Conservation (phyloP, 1,140 invertebrate species). For the Leptopilina boulardi region DNA sequence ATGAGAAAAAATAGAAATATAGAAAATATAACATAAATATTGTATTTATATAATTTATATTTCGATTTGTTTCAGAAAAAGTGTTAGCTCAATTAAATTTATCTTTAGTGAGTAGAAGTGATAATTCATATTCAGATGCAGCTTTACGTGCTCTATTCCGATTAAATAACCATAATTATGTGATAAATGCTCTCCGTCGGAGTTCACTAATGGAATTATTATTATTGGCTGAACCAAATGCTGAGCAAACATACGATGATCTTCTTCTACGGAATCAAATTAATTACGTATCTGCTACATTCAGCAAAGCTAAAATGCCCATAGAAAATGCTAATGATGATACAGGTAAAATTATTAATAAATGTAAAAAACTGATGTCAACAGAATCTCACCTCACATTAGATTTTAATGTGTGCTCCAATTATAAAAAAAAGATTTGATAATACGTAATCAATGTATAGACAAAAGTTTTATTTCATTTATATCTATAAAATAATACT, state of each 20-base stretch:
- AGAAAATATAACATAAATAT: background rate
- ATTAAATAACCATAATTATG: constrained; percentile 95
- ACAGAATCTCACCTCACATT: too few species aligned
- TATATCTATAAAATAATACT: too few species aligned
- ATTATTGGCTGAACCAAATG: constrained; percentile 86
- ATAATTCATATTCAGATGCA: constrained; percentile 86
- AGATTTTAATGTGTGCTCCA: too few species aligned
- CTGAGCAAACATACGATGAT: constrained; percentile 88
- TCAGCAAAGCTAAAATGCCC: constrained; percentile 67
- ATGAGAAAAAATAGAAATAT: too few species aligned
- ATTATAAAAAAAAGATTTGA: too few species aligned
- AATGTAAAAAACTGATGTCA: too few species aligned
- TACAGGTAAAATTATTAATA: constrained; percentile 57
- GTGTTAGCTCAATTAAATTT: constrained; percentile 90
- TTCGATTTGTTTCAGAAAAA: constrained; percentile 80
- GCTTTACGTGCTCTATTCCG: constrained; percentile 91
- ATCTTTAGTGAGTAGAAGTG: constrained; percentile 89
- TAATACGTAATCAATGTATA: too few species aligned
- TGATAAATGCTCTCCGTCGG: constrained; percentile 91
- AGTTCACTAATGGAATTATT: constrained; percentile 89
- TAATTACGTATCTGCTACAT: constrained; percentile 70
- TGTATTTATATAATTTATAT: constrained; percentile 21
- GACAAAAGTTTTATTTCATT: too few species aligned
- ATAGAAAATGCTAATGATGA: constrained; percentile 70
- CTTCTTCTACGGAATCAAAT: constrained; percentile 76